Percentiles rank a stretch among this genome's conserved stretches.
Conservation (phyloP, 2,888 invertebrate genomes). For the Brassicogethes aeneus region DNA sequence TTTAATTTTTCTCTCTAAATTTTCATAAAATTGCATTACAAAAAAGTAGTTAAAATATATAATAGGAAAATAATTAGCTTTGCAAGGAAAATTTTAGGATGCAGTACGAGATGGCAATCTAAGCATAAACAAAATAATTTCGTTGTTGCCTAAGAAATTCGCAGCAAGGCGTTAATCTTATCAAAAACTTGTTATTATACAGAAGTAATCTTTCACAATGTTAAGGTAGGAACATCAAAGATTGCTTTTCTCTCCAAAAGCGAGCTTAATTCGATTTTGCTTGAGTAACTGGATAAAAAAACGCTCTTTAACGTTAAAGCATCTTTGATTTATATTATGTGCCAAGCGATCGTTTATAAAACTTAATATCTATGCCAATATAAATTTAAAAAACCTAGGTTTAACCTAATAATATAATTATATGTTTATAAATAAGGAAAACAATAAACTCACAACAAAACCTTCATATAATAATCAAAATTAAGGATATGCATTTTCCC, state of each 20-base stretch:
- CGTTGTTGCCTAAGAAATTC: conserved; percentile 26
- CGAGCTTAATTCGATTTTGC: conserved; percentile 35
- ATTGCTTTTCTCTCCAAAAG: conserved; percentile 31
- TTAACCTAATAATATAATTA: too few species aligned
- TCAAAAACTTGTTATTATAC: conserved; percentile 42
- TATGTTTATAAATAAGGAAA: too few species aligned
- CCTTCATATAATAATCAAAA: too few species aligned
- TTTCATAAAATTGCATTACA: neutral
- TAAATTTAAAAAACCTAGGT: too few species aligned
- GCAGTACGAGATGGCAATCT: conserved; percentile 12
- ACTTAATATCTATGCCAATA: too few species aligned
- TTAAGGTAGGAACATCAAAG: conserved; percentile 34
- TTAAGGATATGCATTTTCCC: too few species aligned
- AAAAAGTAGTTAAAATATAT: neutral
- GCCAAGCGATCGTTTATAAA: too few species aligned
- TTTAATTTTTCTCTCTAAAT: too few species aligned
- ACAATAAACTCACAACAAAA: too few species aligned
- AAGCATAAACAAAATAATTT: conserved; percentile 27
- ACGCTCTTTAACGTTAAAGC: too few species aligned
- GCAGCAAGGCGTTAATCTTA: conserved; percentile 34
- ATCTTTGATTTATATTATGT: too few species aligned
- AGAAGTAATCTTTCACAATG: conserved; percentile 38
- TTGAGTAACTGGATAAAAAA: neutral
- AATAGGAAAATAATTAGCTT: conserved; percentile 8
- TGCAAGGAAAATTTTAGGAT: neutral